Evolutionary conservation across 2,113 vertebrate genomes (phyloP).

Genomic region (Thymallus thymallus): DNA sequence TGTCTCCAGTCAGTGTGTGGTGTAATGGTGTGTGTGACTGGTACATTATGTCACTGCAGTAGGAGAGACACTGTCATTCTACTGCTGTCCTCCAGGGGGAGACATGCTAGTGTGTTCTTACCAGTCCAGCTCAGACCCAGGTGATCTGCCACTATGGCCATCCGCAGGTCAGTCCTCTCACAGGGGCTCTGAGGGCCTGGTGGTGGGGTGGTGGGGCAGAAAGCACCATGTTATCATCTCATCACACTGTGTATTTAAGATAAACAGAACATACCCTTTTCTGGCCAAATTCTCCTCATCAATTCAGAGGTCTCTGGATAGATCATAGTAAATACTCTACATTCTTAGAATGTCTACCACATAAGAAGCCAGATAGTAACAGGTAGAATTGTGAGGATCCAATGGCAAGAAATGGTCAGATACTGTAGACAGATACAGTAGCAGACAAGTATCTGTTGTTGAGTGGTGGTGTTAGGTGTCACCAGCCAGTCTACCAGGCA

Average conservation of each 20-base stretch:
- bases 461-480: slow-evolving; percentile 40
- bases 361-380: not conserved
- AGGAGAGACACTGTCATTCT: not conserved
- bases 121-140: slow-evolving; percentile 99
- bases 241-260: not conserved
- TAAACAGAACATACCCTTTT: not conserved
- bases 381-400: slow-evolving; percentile 1
- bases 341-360: not conserved
- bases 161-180: slow-evolving; percentile 97
- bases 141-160: slow-evolving; percentile 98
- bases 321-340: not conserved
- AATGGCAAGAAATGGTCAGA: slow-evolving; percentile 44
- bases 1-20: not conserved
- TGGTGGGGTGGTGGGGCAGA: slow-evolving; percentile 58
- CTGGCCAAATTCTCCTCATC: slow-evolving; percentile 52
- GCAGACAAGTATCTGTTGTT: slow-evolving; percentile 29
- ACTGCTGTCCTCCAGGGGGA: slow-evolving; percentile 14
- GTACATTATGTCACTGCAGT: not conserved
- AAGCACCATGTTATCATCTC: slow-evolving; percentile 19
- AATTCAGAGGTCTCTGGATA: not conserved
- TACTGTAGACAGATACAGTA: slow-evolving; percentile 19
- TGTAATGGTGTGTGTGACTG: not conserved
- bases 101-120: slow-evolving; percentile 64
- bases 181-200: slow-evolving; percentile 99
- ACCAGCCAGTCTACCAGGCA: slow-evolving; percentile 42